phyloP scores from a whole-genome alignment of 2,888 invertebrate species.

The Drosophila setosimentum region DNA sequence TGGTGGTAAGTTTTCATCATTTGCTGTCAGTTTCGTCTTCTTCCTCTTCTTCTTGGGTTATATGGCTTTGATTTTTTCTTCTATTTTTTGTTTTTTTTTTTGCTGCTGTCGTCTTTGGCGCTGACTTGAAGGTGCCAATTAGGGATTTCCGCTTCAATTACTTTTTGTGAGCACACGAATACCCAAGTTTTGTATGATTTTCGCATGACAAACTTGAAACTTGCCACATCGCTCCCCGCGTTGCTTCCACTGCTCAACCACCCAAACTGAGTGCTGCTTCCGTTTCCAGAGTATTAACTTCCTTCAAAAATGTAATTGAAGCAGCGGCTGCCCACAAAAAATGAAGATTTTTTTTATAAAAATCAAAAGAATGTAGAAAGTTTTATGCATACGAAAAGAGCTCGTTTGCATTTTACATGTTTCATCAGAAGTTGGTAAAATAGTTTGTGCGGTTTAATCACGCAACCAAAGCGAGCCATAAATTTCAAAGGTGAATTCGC shows the following conservation, averaged over 20 bases:
- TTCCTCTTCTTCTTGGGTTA: conserved; percentile 22
- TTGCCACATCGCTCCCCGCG: conserved; percentile 32
- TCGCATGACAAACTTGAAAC: conserved; percentile 81
- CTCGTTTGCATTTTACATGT: conserved; percentile 75
- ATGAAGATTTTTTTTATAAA: not conserved
- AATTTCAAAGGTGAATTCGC: conserved; percentile 24
- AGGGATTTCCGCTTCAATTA: conserved; percentile 80
- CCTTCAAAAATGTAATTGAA: conserved; percentile 75
- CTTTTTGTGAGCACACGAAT: conserved; percentile 78
- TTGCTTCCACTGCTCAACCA: not conserved
- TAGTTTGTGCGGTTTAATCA: conserved; percentile 62
- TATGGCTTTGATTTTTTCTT: conserved; percentile 60
- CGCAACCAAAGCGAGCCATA: not conserved
- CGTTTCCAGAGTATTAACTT: conserved; percentile 63
- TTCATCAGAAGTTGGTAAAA: conserved; percentile 55
- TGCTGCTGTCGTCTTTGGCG: conserved; percentile 16
- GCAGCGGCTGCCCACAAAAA: conserved; percentile 24
- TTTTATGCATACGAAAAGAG: conserved; percentile 68
- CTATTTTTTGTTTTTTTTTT: conserved; percentile 1
- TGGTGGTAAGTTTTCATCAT: conserved; percentile 58
- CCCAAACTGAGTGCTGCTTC: conserved; percentile 52
- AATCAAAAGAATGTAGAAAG: conserved; percentile 17
- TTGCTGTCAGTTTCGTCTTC: conserved; percentile 18
- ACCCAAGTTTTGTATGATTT: conserved; percentile 79
- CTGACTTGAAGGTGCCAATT: conserved; percentile 78